phyloP scores from a whole-genome alignment of 1,140 invertebrate species.

The Dysdera silvatica region DNA sequence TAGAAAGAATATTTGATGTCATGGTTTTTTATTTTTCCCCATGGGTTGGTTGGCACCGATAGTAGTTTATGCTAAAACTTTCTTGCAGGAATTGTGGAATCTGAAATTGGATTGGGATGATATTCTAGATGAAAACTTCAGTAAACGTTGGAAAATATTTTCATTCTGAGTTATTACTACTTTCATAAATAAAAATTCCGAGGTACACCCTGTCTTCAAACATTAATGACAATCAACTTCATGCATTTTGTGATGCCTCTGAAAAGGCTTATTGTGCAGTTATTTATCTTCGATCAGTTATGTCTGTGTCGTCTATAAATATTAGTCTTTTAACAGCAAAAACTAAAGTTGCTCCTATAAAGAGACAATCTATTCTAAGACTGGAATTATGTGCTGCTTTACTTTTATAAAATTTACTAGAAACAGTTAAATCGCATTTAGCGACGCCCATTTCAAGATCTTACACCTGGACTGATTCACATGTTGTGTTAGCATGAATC shows the following conservation, averaged over 20 bases:
- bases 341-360: slow-evolving; percentile 38
- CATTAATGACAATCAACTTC: slow-evolving; percentile 18
- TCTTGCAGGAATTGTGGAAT: slow-evolving; percentile 42
- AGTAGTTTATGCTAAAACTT: slow-evolving; percentile 39
- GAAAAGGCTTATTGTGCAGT: slow-evolving; percentile 3
- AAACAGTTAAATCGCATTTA: slow-evolving; percentile 14
- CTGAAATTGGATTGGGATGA: slow-evolving; percentile 40
- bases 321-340: slow-evolving; percentile 10
- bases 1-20: slow-evolving; percentile 42
- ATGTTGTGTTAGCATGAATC: slow-evolving; percentile 41
- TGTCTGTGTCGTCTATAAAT: background rate
- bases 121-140: slow-evolving; percentile 20
- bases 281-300: background rate
- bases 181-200: background rate
- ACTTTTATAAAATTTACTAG: slow-evolving; percentile 1
- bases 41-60: slow-evolving; percentile 41
- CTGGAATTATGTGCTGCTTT: slow-evolving; percentile 20
- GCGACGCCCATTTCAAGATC: slow-evolving; percentile 22
- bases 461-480: slow-evolving; percentile 36
- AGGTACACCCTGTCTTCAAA: background rate
- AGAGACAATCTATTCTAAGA: slow-evolving; percentile 33
- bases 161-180: background rate
- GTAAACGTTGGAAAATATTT: background rate
- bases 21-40: too few relatives aligned
- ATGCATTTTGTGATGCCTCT: slow-evolving; percentile 13